Percentiles rank a stretch among this genome's conserved stretches.
Evolutionary conservation across 2,797 vertebrate species (phyloP).

Genomic region (Ctenochaetus hawaiiensis): DNA sequence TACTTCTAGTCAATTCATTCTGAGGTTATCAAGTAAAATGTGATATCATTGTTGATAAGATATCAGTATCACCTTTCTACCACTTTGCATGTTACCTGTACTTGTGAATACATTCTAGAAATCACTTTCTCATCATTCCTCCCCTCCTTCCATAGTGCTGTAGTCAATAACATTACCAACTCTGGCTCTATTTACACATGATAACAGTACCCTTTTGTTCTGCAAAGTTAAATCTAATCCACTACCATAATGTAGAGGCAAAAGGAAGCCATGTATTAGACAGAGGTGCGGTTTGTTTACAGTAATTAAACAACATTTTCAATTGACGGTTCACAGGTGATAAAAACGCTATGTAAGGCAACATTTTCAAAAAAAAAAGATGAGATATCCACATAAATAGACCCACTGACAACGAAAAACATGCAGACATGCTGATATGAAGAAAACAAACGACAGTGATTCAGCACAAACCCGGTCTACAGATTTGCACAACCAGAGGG

Average conservation of each 20-base stretch:
- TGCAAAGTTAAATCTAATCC: constrained; percentile 3
- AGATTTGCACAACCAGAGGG: constrained; percentile 29
- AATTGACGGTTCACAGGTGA: background rate
- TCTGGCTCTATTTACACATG: constrained; percentile 5
- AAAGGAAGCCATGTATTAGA: background rate
- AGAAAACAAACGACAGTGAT: constrained; percentile 61
- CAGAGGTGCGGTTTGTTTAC: constrained; percentile 8
- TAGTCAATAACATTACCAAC: constrained; percentile 1
- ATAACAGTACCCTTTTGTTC: constrained; percentile 31
- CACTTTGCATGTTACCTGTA: background rate
- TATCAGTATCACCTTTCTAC: background rate
- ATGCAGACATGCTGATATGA: constrained; percentile 44
- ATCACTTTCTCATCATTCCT: constrained; percentile 1
- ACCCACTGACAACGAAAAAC: constrained; percentile 12
- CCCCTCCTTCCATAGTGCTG: constrained; percentile 9
- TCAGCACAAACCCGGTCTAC: constrained; percentile 58
- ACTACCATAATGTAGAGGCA: background rate
- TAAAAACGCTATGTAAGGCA: background rate
- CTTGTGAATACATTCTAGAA: constrained; percentile 5
- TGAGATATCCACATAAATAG: constrained; percentile 11
- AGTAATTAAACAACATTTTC: background rate
- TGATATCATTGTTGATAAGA: background rate
- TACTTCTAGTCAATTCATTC: constrained; percentile 3
- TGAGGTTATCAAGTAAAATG: background rate
- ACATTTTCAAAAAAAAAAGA: background rate